phyloP scores from a whole-genome alignment of 2,888 invertebrate genomes.

The Papilio demoleus region DNA sequence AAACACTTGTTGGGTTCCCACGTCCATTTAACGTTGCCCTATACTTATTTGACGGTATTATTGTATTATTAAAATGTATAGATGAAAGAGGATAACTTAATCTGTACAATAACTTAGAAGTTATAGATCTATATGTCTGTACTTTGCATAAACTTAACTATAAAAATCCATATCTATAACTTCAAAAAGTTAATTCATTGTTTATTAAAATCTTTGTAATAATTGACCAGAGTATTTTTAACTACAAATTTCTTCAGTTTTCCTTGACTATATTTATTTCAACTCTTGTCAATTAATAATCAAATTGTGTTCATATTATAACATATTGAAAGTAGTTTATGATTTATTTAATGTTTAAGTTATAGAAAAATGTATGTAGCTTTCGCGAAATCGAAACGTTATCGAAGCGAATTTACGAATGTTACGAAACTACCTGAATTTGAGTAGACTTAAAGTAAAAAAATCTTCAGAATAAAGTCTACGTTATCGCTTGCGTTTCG shows the following conservation, averaged over 20 bases:
- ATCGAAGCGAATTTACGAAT: background rate
- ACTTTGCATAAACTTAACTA: too few relatives aligned
- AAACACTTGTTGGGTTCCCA: slow-evolving; percentile 52
- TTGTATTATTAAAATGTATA: background rate
- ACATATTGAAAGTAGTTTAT: background rate
- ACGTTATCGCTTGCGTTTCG: background rate
- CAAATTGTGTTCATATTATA: background rate
- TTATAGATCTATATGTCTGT: too few relatives aligned
- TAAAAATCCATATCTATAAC: too few relatives aligned
- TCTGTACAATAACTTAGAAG: background rate
- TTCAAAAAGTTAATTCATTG: too few relatives aligned
- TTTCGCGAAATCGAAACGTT: background rate
- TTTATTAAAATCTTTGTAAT: slow-evolving; percentile 53
- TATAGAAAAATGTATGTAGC: background rate
- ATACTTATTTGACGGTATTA: slow-evolving; percentile 1
- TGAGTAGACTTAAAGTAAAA: too few relatives aligned
- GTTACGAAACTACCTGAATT: background rate
- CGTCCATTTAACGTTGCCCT: slow-evolving; percentile 43
- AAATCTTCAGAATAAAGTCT: too few relatives aligned
- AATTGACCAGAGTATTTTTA: slow-evolving; percentile 59
- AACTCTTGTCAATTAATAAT: slow-evolving; percentile 35
- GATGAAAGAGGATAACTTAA: background rate
- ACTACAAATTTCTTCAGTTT: background rate
- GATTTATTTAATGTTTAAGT: background rate
- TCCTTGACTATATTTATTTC: background rate